A percentile compares a stretch with the other conserved stretches of the same genome.
Evolutionary conservation across 2,797 vertebrate species (phyloP).

Genomic region (Fistularia tabacaria): DNA sequence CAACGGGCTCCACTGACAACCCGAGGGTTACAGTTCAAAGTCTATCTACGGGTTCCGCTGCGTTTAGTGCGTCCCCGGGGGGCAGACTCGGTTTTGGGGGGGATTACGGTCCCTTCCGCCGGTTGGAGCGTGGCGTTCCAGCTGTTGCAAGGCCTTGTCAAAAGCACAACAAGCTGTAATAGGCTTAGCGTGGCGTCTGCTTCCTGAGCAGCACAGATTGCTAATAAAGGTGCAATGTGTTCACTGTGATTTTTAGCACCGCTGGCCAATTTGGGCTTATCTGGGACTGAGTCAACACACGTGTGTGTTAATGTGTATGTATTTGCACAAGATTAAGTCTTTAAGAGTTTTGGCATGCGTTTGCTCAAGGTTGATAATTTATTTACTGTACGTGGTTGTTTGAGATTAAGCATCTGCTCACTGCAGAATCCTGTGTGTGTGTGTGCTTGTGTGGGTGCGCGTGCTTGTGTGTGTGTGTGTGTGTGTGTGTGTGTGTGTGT

Average conservation of each 20-base stretch:
- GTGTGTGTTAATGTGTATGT: conserved; percentile 9
- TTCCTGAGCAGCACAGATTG: conserved; percentile 58
- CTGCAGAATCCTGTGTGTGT: conserved; percentile 3
- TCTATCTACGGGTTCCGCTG: no score
- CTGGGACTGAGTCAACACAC: conserved; percentile 18
- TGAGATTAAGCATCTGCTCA: conserved; percentile 14
- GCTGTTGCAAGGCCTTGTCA: conserved; percentile 57
- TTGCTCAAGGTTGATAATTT: conserved; percentile 27
- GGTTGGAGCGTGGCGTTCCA: conserved; percentile 48
- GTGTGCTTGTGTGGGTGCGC: neutral
- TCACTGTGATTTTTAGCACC: conserved; percentile 49
- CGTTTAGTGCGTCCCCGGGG: no score
- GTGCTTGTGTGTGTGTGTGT: neutral
- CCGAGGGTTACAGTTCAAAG: no score
- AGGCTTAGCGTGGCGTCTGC: conserved; percentile 57
- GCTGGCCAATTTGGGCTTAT: conserved; percentile 51
- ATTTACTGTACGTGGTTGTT: conserved; percentile 21
- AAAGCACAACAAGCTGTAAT: conserved; percentile 62
- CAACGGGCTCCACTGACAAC: no score
- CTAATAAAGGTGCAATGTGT: conserved; percentile 66
- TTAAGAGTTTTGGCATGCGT: conserved; percentile 19
- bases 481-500: no score
- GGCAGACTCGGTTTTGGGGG: neutral
- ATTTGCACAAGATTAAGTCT: conserved; percentile 16
- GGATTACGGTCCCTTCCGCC: conserved; percentile 38